Conservation (phyloP, 2,113 vertebrate species). For the Platysteira castanea region DNA sequence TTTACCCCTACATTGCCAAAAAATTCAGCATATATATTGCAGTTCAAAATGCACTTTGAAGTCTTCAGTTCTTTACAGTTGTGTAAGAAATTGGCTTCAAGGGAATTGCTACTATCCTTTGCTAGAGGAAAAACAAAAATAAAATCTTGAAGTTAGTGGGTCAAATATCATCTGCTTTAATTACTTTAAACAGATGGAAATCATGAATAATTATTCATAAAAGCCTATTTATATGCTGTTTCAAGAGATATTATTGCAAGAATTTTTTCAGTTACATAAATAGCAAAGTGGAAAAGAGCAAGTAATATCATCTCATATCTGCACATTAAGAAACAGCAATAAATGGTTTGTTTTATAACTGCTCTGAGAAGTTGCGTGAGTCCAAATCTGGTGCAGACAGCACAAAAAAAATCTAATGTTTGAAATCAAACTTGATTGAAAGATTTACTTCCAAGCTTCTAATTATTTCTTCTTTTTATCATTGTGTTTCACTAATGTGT, state of each 20-base stretch:
- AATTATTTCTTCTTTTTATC: not conserved
- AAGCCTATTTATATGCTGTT: not conserved
- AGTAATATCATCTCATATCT: not conserved
- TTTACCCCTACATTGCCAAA: not conserved
- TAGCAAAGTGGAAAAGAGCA: not conserved
- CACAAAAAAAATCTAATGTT: not conserved
- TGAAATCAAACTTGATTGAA: not conserved
- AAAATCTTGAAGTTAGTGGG: conserved; percentile 19
- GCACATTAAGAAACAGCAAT: not conserved
- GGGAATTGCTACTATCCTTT: not conserved
- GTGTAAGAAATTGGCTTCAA: not conserved
- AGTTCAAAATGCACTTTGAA: not conserved
- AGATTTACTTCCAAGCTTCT: not conserved
- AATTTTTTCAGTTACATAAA: not conserved
- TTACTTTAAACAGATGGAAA: conserved; percentile 18
- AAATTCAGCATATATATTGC: not conserved
- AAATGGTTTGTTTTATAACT: not conserved
- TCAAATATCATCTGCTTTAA: not conserved
- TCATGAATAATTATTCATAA: not conserved
- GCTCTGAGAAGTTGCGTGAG: not conserved
- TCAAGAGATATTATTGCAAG: not conserved
- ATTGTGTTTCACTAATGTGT: not conserved
- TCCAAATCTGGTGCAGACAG: not conserved
- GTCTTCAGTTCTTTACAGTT: not conserved
- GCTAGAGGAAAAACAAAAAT: not conserved